A percentile compares a stretch with the other conserved stretches of the same genome.
Evolutionary conservation across 2,888 invertebrate genomes (phyloP).

Genomic region (Heliothis peltigera): DNA sequence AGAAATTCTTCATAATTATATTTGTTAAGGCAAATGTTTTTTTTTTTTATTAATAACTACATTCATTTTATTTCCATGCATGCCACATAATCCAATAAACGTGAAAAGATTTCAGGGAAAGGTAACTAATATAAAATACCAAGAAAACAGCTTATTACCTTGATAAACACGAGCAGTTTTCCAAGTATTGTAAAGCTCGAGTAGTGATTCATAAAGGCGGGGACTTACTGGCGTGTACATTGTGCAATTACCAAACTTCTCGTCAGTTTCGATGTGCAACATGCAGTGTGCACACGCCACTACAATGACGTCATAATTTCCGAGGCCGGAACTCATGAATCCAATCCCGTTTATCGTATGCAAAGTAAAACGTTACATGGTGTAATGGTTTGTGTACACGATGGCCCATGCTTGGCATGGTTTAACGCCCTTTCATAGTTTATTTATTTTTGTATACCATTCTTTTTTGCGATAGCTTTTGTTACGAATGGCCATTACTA

Average conservation of each 20-base stretch:
- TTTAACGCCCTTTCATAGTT: slow-evolving; percentile 32
- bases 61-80: not conserved
- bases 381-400: slow-evolving; percentile 51
- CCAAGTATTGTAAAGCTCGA: slow-evolving; percentile 29
- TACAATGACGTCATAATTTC: slow-evolving; percentile 59
- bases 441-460: slow-evolving; percentile 23
- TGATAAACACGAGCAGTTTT: slow-evolving; percentile 24
- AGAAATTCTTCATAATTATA: too few species aligned
- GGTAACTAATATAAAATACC: slow-evolving; percentile 10
- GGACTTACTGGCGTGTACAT: slow-evolving; percentile 45
- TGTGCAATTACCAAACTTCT: slow-evolving; percentile 57
- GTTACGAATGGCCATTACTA: not conserved
- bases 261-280: slow-evolving; percentile 55
- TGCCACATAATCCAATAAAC: not conserved
- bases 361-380: slow-evolving; percentile 56
- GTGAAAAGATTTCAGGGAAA: slow-evolving; percentile 9
- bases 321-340: slow-evolving; percentile 52
- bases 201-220: slow-evolving; percentile 39
- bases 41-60: not conserved
- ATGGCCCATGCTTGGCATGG: slow-evolving; percentile 31
- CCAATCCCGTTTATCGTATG: slow-evolving; percentile 52
- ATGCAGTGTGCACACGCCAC: slow-evolving; percentile 49
- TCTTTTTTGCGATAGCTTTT: not conserved
- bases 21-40: too few species aligned
- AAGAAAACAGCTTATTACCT: slow-evolving; percentile 27